Base-by-base conservation (phyloP, 2,113 vertebrate species). In the Dasyurus viverrinus region DNA sequence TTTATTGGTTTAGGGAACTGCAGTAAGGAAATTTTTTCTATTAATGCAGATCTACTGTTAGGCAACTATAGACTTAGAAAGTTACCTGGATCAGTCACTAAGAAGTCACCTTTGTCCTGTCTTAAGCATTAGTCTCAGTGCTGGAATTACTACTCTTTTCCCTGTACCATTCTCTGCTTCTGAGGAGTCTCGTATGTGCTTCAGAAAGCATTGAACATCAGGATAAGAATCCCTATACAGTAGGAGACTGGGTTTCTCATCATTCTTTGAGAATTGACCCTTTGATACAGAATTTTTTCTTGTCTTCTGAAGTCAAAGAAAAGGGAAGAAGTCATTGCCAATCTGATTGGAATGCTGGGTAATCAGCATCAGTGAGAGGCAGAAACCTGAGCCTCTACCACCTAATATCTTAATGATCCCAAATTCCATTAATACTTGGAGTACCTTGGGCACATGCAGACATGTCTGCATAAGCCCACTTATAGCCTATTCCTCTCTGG, bases 371-470 rank as follows among this genome's bases (percentile, higher is more conserved):
- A 89, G 57, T 57, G 52, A 54, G 57, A 95, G 93, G 94, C 68
- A 97, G 96, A 97, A 96, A 93, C 76, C 0, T 46, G 89, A 95
- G 76, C 47, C 55, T 52, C 89, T 36, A 30, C 54, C 90, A 60
- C 50, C 50, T 84, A 93, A 94, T 1, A 8, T 60, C 92, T 89
- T 90, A 27, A 68, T n/a, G 92, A 84, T 93, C 57, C 46, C 76
- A 92, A 47, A 92, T 50, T 93, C 90, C 54, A 94, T 42, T 92
- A 95, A 91, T 93, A 94, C 53, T 60, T 93, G 92, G 93, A 96
- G 89, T 36, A 91, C 47, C 23, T 25, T 90, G 46, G 47, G 27
- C 95, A 96, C 12, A 42, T 91, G 93, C 93, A 57, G n/a, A 48
- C 25, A 0, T 68, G 92, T 14, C 10, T 52, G 25, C 60, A 89